These are phyloP conservation scores for Sporophila hypoxantha DNA, from an alignment of 2,113 vertebrate species.

Conservation along the genomic window DNA sequence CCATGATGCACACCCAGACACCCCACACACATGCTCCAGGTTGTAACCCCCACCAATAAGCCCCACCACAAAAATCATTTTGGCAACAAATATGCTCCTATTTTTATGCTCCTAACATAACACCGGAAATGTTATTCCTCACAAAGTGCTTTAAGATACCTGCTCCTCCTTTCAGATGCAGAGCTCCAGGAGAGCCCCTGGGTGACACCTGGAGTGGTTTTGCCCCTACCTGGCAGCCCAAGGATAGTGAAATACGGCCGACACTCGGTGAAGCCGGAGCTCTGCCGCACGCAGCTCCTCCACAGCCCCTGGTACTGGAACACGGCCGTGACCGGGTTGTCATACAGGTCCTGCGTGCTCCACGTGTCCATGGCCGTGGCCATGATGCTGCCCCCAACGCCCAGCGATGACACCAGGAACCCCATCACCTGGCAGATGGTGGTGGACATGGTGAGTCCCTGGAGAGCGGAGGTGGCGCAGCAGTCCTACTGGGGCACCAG, in stretches of 20 bases:
- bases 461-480: background rate
- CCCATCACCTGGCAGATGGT: slow-evolving; percentile 78
- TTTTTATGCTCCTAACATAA: background rate
- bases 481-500: background rate
- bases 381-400: slow-evolving; percentile 73
- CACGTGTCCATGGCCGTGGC: slow-evolving; percentile 83
- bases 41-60: background rate
- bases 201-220: background rate
- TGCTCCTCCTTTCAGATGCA: background rate
- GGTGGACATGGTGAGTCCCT: slow-evolving; percentile 71
- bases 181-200: background rate
- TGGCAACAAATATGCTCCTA: background rate
- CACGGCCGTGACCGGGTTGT: slow-evolving; percentile 75
- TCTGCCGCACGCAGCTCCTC: slow-evolving; percentile 84
- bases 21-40: background rate
- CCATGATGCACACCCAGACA: background rate
- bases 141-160: background rate
- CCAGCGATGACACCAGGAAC: slow-evolving; percentile 73
- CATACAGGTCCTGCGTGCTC: slow-evolving; percentile 80
- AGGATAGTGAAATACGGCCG: slow-evolving; percentile 85
- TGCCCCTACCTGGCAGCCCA: slow-evolving; percentile 83
- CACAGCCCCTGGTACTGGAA: slow-evolving; percentile 88
- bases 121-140: background rate
- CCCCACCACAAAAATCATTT: background rate
- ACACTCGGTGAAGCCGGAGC: slow-evolving; percentile 84